Evolutionary conservation across 1,140 invertebrate genomes (phyloP).

Genomic region (Babylonia areolata): DNA sequence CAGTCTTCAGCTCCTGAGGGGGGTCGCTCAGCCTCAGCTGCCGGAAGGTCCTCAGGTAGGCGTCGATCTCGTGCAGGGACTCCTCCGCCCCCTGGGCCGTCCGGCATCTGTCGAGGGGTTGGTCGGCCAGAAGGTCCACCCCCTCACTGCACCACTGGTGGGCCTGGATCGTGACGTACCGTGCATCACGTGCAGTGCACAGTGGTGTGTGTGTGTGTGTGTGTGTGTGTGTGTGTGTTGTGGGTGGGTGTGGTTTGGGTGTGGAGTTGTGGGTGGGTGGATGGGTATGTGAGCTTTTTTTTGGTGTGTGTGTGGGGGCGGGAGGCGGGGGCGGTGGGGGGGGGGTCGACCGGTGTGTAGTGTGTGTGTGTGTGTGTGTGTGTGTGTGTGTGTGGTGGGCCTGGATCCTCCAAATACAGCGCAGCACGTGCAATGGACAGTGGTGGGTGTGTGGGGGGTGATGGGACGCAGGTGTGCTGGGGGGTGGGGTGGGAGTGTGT

Average conservation of each 20-base stretch:
- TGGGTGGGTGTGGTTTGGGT: background rate
- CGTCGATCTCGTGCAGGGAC: constrained; percentile 85
- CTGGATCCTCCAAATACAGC: no score
- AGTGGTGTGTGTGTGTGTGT: no score
- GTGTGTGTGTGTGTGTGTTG: background rate
- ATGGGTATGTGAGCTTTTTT: background rate
- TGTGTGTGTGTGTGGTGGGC: no score
- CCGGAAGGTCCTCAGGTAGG: constrained; percentile 85
- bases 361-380: no score
- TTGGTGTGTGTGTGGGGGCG: constrained; percentile 1
- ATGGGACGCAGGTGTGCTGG: no score
- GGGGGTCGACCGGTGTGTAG: no score
- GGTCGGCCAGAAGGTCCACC: constrained; percentile 90
- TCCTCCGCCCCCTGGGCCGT: constrained; percentile 82
- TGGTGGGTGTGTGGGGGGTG: no score
- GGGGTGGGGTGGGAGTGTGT: no score
- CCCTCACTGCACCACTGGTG: constrained; percentile 95
- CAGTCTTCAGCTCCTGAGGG: constrained; percentile 82
- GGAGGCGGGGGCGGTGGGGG: no score
- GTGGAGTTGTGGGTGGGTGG: background rate
- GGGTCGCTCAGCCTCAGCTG: constrained; percentile 85
- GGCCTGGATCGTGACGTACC: constrained; percentile 80
- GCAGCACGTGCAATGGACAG: no score
- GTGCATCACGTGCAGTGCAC: no score
- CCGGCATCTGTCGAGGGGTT: constrained; percentile 85